Base-by-base conservation (phyloP, 2,113 vertebrate genomes). In the Xiphophorus maculatus region DNA sequence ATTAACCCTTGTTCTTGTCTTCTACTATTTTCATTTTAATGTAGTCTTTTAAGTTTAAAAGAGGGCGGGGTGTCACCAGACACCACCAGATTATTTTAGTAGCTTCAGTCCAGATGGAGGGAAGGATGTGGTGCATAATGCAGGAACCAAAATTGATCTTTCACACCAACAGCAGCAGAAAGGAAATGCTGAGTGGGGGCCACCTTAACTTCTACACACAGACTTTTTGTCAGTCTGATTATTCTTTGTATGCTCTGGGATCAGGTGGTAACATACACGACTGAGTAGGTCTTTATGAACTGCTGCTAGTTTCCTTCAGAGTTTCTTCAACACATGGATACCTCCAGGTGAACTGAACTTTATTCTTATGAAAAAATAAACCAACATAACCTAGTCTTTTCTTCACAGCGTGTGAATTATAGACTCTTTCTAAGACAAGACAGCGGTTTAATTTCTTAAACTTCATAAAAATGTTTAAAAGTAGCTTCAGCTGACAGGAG, bases 201-300 rank as follows among this genome's bases (percentile, higher is more conserved):
- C 40, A 42, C 40, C 40, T 42, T 14, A 42, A 42, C 40, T 15
- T 42, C 4, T 42, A 42, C 40, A 42, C 40, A 42, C 13, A 37
- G 35, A 37, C 35, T 12, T 37, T 37, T 79, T 85, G 80, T 87
- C 84, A 77, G 71, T 71, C 69, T 82, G 81, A 84, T 79, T 77
- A 82, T 80, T 81, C 86, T 60, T 79, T 62, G 77, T 28, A 64
- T 78, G 42, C 12, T n/a, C 71, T 48, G 17, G 44, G 81, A 84
- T 92, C 90, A 91, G 84, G 87, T 88, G 85, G 87, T 67, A 33
- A 66, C 84, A 84, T 89, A 87, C 83, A 84, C 87, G 87, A 88
- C 81, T 86, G 87, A 62, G 27, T 79, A 78, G 83, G 19, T 78
- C 77, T 83, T 65, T 79, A 69, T 84, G 66, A 86, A 83, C 66